Conservation (phyloP, 2,113 vertebrate genomes). For the Austrofundulus limnaeus region DNA sequence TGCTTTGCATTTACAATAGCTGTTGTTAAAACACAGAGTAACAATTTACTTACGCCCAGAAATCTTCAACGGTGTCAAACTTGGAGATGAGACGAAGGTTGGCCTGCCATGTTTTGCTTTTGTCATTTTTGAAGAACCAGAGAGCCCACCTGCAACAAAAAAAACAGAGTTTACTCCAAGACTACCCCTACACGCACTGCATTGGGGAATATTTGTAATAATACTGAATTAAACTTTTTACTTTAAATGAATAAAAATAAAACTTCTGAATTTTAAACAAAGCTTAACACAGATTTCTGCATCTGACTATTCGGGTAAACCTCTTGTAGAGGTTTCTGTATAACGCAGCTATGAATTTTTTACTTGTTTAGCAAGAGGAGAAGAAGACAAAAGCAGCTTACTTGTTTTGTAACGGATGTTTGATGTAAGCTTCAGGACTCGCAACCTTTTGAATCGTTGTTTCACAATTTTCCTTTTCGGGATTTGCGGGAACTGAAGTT, state of each 20-base stretch:
- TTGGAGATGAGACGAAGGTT: conserved; percentile 98
- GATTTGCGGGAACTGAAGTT: conserved; percentile 82
- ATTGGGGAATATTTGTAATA: neutral
- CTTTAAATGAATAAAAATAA: neutral
- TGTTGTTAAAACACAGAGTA: neutral
- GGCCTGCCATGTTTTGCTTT: conserved; percentile 99
- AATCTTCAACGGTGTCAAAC: conserved; percentile 98
- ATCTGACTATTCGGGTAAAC: no score
- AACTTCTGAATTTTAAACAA: no score
- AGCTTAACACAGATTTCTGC: neutral
- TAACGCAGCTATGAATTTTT: no score
- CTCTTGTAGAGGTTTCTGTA: no score
- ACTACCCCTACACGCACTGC: fast-evolving
- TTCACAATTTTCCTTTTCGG: conserved; percentile 86
- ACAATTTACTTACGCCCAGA: conserved; percentile 92
- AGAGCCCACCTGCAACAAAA: conserved; percentile 89
- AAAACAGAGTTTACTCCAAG: fast-evolving
- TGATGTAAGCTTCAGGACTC: conserved; percentile 90
- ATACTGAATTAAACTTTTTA: no score
- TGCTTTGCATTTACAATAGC: no score
- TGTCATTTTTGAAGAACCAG: conserved; percentile 99
- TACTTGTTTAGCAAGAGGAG: neutral
- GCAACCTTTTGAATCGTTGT: conserved; percentile 82
- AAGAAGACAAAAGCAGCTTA: conserved; percentile 33
- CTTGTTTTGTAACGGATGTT: conserved; percentile 97